Conservation (phyloP, 2,797 vertebrate genomes). For the Gymnothorax javanicus region DNA sequence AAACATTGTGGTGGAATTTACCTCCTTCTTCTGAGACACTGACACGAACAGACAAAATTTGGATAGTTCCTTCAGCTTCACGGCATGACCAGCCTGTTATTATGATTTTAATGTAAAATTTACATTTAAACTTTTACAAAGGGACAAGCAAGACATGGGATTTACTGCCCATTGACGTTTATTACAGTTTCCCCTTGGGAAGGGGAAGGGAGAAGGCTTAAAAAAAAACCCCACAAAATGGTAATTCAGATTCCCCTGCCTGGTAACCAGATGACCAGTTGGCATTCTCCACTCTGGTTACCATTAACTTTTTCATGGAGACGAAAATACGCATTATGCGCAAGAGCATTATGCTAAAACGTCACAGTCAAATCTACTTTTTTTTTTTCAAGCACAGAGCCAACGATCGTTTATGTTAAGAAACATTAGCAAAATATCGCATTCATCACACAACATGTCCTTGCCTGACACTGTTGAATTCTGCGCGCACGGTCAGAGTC, state of each 20-base stretch:
- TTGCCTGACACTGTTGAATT: too few relatives aligned
- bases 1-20: background rate
- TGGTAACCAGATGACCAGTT: background rate
- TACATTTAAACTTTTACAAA: background rate
- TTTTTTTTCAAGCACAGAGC: too few relatives aligned
- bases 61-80: background rate
- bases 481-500: too few relatives aligned
- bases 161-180: too few relatives aligned
- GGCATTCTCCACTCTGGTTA: background rate
- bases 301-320: conserved; percentile 1
- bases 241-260: conserved; percentile 17
- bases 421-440: too few relatives aligned
- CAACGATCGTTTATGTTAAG: too few relatives aligned
- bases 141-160: background rate
- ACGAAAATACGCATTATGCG: conserved; percentile 1
- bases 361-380: background rate
- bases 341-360: background rate
- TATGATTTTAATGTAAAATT: background rate
- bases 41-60: background rate
- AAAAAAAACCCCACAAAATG: background rate
- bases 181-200: too few relatives aligned
- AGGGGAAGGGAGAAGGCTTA: background rate
- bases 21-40: background rate
- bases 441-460: too few relatives aligned
- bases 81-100: background rate